A percentile compares a stretch with the other conserved stretches of the same genome.
phyloP scores from a whole-genome alignment of 2,888 invertebrate species.

The Archips xylosteana region DNA sequence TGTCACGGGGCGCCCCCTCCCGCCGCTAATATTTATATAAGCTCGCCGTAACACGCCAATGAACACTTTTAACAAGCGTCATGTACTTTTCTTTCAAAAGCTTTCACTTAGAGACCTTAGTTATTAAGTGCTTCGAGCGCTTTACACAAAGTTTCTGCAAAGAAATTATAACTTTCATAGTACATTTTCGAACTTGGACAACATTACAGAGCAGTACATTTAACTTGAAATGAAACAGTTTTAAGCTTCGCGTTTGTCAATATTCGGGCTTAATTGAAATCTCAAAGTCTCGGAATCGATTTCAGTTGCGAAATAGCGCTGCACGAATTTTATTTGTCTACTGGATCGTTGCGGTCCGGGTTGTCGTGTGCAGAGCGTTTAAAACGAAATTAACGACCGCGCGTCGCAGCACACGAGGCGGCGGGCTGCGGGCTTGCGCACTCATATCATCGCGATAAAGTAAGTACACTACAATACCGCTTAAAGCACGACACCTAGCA shows the following conservation, averaged over 20 bases:
- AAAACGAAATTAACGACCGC: not conserved
- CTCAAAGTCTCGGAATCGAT: not conserved
- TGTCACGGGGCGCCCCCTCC: not conserved
- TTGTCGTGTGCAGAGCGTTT: not conserved
- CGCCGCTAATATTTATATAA: not conserved
- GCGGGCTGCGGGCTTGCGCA: too few relatives aligned
- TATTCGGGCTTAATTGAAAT: not conserved
- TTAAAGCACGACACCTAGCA: too few relatives aligned
- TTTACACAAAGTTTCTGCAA: conserved; percentile 2
- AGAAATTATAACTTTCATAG: conserved; percentile 18
- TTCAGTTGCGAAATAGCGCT: not conserved
- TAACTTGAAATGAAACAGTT: conserved; percentile 1
- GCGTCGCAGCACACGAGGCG: too few relatives aligned
- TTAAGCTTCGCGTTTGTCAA: not conserved
- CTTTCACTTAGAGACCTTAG: conserved; percentile 13
- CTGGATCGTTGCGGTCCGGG: not conserved
- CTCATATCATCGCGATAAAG: too few relatives aligned
- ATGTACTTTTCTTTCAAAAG: conserved; percentile 9
- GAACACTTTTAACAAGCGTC: conserved; percentile 2
- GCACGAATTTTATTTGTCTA: not conserved
- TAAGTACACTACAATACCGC: too few relatives aligned
- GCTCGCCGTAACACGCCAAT: not conserved
- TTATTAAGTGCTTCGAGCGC: conserved; percentile 15
- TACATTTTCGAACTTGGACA: conserved; percentile 14
- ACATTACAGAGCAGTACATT: conserved; percentile 10